phyloP scores from a whole-genome alignment of 2,113 vertebrate species.

The Dromaius novaehollandiae region DNA sequence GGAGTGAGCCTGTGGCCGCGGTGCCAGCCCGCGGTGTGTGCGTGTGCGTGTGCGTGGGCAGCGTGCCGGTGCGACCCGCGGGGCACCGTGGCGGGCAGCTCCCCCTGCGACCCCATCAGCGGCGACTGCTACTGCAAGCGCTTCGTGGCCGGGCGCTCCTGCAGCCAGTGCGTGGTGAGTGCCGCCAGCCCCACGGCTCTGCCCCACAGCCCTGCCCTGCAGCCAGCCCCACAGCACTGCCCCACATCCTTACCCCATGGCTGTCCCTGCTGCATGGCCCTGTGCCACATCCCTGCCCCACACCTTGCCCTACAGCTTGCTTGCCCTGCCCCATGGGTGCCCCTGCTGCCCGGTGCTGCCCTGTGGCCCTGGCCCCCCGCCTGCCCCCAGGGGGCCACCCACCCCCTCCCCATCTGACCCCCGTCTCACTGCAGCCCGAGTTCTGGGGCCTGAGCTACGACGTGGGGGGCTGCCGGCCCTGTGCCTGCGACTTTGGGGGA shows the following conservation, averaged over 20 bases:
- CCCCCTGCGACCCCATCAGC: conserved; percentile 84
- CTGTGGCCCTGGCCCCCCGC: not conserved
- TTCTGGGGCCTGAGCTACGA: conserved; percentile 89
- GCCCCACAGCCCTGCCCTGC: not conserved
- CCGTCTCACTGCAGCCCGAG: conserved; percentile 74
- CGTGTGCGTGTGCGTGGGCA: conserved; percentile 41
- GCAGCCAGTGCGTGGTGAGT: conserved; percentile 87
- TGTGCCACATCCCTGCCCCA: not conserved
- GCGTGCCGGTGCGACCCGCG: conserved; percentile 85
- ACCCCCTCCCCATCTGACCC: too few relatives aligned
- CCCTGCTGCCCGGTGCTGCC: too few relatives aligned
- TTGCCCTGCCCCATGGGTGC: too few relatives aligned
- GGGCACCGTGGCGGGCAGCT: conserved; percentile 76
- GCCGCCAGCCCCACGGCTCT: not conserved
- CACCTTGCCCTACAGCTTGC: too few relatives aligned
- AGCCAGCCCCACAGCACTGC: not conserved
- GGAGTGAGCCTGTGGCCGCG: not conserved
- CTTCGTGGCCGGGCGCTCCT: conserved; percentile 85
- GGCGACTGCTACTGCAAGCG: conserved; percentile 88
- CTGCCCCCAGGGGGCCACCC: not conserved
- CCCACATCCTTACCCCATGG: not conserved
- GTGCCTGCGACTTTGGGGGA: conserved; percentile 89
- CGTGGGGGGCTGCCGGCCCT: conserved; percentile 82
- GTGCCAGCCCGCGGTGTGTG: not conserved
- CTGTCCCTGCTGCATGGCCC: too few relatives aligned